These are phyloP conservation scores for Sanderia malayensis DNA, from an alignment of 30 jellyfish, hydroid and myxozoan species.

Conservation along the genomic window DNA sequence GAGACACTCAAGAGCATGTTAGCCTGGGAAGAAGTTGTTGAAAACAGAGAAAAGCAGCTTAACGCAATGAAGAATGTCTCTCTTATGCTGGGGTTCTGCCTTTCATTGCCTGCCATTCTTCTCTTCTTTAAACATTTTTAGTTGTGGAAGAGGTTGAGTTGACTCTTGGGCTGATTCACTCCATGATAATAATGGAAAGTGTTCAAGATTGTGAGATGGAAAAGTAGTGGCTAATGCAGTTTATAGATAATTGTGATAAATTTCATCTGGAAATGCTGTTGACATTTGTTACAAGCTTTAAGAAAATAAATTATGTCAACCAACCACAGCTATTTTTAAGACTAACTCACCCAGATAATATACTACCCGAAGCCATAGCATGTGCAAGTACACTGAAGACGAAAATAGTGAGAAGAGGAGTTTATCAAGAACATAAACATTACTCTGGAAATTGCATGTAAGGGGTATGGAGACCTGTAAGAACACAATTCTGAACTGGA, in stretches of 20 bases:
- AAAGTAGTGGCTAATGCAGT: neutral
- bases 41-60: slow-evolving; percentile 26
- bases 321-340: neutral
- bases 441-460: neutral
- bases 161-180: neutral
- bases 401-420: neutral
- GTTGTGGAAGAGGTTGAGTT: neutral
- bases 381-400: neutral
- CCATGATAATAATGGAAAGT: neutral
- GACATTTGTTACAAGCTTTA: neutral
- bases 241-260: neutral
- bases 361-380: neutral
- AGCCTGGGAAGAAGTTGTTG: slow-evolving; percentile 16
- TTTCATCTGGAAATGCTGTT: neutral
- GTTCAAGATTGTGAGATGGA: neutral
- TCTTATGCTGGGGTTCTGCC: neutral
- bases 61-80: slow-evolving; percentile 31
- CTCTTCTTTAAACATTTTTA: neutral
- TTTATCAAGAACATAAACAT: neutral
- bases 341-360: neutral
- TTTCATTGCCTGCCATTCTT: neutral
- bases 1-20: slow-evolving; percentile 17
- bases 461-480: neutral
- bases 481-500: no score
- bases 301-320: neutral